phyloP scores from a whole-genome alignment of 92 coral and sea anemone species.

The Palythoa caribaeorum region DNA sequence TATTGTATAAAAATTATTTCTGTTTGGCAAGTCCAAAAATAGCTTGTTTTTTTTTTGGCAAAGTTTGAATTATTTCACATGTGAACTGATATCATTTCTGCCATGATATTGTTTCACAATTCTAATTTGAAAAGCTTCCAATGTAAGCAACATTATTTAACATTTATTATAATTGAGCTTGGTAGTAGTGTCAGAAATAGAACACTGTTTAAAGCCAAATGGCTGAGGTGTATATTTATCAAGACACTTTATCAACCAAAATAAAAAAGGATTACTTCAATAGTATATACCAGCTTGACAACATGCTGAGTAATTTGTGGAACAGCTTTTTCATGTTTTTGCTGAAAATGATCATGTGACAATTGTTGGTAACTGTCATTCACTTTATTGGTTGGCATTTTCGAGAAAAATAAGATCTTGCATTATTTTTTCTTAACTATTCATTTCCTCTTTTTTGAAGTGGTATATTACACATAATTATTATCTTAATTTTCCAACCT shows the following conservation, averaged over 20 bases:
- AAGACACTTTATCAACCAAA: background rate
- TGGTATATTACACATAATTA: too few species aligned
- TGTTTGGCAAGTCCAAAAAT: background rate
- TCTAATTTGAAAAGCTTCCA: background rate
- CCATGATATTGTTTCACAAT: background rate
- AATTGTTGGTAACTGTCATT: too few species aligned
- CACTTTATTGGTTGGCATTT: too few species aligned
- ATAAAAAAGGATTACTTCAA: too few species aligned
- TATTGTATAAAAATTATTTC: background rate
- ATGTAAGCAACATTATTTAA: background rate
- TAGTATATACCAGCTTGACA: too few species aligned
- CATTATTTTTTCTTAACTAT: too few species aligned
- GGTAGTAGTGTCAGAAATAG: background rate
- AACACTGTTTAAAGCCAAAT: background rate
- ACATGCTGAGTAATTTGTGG: too few species aligned
- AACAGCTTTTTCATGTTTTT: too few species aligned
- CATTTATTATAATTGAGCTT: background rate
- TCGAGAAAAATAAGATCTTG: too few species aligned
- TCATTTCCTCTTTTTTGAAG: too few species aligned
- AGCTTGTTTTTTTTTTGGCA: background rate
- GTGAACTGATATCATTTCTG: conserved; percentile 6
- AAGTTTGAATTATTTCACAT: background rate
- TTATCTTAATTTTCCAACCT: too few species aligned
- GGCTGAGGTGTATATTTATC: background rate
- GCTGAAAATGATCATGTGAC: too few species aligned